phyloP scores from a whole-genome alignment of 2,113 vertebrate genomes.

The Lasiurus borealis region DNA sequence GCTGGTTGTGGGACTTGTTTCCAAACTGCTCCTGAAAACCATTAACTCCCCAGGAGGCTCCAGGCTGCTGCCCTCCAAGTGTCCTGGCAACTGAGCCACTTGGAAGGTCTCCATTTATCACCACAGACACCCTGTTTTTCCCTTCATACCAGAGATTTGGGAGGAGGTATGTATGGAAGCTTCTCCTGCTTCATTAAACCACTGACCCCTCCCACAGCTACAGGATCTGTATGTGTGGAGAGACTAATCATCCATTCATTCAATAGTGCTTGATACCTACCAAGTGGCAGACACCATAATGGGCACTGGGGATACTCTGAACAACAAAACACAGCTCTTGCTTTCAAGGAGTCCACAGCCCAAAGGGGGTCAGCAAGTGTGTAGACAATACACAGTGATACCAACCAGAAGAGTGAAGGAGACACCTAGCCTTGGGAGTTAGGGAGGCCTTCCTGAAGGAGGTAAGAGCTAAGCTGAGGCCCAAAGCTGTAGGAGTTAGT shows the following conservation, averaged over 20 bases:
- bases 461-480: neutral
- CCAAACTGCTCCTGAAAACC: slow-evolving; percentile 73
- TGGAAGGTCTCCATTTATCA: slow-evolving; percentile 62
- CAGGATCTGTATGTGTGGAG: neutral
- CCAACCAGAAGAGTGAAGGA: neutral
- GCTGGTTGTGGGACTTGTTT: slow-evolving; percentile 60
- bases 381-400: neutral
- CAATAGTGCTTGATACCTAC: neutral
- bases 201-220: neutral
- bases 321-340: neutral
- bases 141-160: neutral
- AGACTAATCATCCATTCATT: neutral
- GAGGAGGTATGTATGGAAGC: neutral
- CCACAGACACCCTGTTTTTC: slow-evolving; percentile 7
- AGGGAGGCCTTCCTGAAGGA: slow-evolving; percentile 37
- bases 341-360: neutral
- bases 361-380: neutral
- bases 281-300: neutral
- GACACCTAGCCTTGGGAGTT: neutral
- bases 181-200: neutral
- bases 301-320: neutral
- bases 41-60: slow-evolving; percentile 62
- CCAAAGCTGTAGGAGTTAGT: neutral
- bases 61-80: slow-evolving; percentile 62
- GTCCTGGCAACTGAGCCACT: slow-evolving; percentile 49